Evolutionary conservation across 2,797 vertebrate species (phyloP).

Genomic region (Telmatherina bonti): DNA sequence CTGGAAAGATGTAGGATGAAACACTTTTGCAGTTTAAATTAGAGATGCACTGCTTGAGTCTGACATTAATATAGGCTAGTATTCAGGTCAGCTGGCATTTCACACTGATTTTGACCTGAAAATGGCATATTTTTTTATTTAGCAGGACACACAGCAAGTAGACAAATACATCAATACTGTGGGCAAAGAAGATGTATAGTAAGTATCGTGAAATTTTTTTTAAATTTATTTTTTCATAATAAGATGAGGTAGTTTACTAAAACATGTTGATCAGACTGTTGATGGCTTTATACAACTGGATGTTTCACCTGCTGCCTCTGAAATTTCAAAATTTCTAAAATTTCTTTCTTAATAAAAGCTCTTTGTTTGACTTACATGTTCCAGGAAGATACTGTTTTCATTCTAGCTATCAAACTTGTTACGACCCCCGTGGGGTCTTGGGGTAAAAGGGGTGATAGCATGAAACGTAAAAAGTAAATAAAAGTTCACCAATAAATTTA

Average conservation of each 20-base stretch:
- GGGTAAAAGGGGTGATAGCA: too few species aligned
- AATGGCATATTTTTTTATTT: too few species aligned
- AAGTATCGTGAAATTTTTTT: too few species aligned
- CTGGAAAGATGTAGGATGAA: background rate
- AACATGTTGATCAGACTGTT: background rate
- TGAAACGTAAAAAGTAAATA: too few species aligned
- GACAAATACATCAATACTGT: too few species aligned
- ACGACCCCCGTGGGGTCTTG: too few species aligned
- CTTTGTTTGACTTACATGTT: conserved; percentile 8
- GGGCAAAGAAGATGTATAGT: too few species aligned
- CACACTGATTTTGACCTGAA: too few species aligned
- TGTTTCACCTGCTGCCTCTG: conserved; percentile 7
- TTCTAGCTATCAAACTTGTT: conserved; percentile 10
- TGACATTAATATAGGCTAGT: background rate
- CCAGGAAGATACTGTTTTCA: background rate
- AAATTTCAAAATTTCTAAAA: conserved; percentile 3
- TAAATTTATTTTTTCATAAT: too few species aligned
- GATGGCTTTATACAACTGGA: background rate
- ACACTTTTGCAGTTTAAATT: background rate
- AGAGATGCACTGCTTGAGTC: background rate
- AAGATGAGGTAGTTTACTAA: background rate
- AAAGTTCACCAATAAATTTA: too few species aligned
- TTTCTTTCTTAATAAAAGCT: conserved; percentile 18
- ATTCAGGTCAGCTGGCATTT: too few species aligned
- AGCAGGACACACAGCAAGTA: too few species aligned